phyloP scores from a whole-genome alignment of 2,797 vertebrate genomes.

The Lepilemur ruficaudatus region DNA sequence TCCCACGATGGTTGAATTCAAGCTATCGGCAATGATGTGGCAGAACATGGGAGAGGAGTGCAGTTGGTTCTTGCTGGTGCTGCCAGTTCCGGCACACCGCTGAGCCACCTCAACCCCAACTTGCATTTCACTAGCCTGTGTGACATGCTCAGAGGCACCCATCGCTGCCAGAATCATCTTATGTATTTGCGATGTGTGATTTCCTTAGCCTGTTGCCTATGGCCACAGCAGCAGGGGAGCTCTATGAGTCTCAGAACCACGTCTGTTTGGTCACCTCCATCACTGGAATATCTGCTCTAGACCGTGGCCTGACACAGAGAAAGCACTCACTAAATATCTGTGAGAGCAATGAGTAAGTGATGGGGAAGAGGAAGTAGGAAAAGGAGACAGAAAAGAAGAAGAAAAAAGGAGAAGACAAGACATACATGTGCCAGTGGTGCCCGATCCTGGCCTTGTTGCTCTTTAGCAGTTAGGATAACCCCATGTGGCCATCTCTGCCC shows the following conservation, averaged over 20 bases:
- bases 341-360: not conserved
- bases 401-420: not conserved
- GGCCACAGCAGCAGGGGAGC: not conserved
- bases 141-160: not conserved
- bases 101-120: not conserved
- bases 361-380: not conserved
- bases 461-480: not conserved
- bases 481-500: not conserved
- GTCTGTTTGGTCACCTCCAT: not conserved
- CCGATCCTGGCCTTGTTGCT: not conserved
- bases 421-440: fast-evolving
- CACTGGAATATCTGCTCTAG: not conserved
- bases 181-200: too few species aligned
- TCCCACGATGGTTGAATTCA: not conserved
- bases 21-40: too few species aligned
- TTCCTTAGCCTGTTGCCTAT: not conserved
- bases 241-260: fast-evolving
- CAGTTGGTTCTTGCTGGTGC: not conserved
- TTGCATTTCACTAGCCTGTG: not conserved
- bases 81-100: fast-evolving
- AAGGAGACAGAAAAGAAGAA: not conserved
- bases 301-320: fast-evolving
- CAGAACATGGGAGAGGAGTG: too few species aligned
- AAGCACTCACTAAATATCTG: not conserved
- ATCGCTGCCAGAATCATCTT: not conserved